Evolutionary conservation across 2,888 invertebrate genomes (phyloP), one percentile per base, ranked within the genome.

Genomic region (Pheosia gnoma): DNA sequence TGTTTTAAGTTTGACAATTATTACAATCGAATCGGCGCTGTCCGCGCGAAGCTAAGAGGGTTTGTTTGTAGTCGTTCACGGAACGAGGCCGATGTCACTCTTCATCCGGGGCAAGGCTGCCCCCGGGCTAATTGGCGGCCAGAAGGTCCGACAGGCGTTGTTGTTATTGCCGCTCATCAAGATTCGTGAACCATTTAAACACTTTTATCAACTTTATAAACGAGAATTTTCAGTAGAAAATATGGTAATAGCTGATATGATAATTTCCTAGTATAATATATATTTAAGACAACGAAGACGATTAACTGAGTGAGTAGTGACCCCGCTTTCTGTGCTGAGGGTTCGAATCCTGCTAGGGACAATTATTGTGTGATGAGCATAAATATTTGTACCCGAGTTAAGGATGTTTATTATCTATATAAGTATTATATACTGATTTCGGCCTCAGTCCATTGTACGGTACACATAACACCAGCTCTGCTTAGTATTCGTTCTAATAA

Each of bases 31-130:
- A 7, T 25, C 51, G 7, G 51, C 8, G 3, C 25, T 39, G 43
- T 8, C 13, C 55, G n/a, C 11, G 8, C 63, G 57, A 55, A 59
- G 64, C 68, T 75, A 80, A 83, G 78, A 82, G 84, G 82, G 79
- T 83, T 84, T 85, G 78, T 87, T 83, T 85, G 84, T 84, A 78
- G 71, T 80, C 67, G 78, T 80, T 79, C 71, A 61, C 62, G 66
- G 61, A 74, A 71, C 71, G 70, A 63, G 62, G 60, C 66, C 63
- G 62, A 59, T 80, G 85, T 84, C 86, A 84, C 81, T 85, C 84
- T 81, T 84, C 80, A 82, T 85, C 81, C 72, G 58, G 61, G 57
- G 59, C 58, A 76, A 74, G 68, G 61, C 77, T 75, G 75, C 75
- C 76, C 77, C 72, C 59, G 63, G 75, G 75, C 77, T 85, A 85